These are phyloP conservation scores for Stegostoma tigrinum DNA, from an alignment of 2,113 vertebrate species.

Conservation along the genomic window DNA sequence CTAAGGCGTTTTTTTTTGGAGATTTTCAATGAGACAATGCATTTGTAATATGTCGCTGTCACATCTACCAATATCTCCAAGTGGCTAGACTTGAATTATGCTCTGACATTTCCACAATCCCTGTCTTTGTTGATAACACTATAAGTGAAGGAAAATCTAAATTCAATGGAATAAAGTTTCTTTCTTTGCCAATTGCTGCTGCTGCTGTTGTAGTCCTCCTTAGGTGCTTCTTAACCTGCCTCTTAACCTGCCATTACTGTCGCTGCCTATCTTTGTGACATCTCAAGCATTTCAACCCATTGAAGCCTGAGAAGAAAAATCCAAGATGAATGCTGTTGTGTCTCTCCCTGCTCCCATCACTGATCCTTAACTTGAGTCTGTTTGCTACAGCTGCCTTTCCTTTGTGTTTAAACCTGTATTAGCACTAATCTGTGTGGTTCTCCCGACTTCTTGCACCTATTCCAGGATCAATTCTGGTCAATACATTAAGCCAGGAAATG, in stretches of 20 bases:
- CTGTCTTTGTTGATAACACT: background rate
- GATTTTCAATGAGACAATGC: background rate
- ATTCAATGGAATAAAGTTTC: background rate
- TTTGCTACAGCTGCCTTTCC: background rate
- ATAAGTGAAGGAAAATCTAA: background rate
- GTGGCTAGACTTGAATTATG: background rate
- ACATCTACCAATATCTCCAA: background rate
- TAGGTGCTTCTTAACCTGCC: background rate
- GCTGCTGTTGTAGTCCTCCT: background rate
- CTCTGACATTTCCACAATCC: background rate
- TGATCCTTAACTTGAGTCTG: background rate
- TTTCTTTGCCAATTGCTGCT: background rate
- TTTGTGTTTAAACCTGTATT: too few relatives aligned
- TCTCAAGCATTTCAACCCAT: background rate
- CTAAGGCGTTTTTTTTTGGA: background rate
- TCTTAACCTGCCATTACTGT: conserved; percentile 26
- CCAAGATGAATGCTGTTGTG: background rate
- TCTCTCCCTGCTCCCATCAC: background rate
- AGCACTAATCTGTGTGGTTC: background rate
- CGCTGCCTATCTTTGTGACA: background rate
- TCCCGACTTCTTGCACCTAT: background rate
- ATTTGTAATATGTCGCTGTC: background rate
- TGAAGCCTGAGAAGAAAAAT: conserved; percentile 15
- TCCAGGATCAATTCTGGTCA: background rate
- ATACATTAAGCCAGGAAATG: background rate